A percentile compares a stretch with the other conserved stretches of the same genome.
These are phyloP conservation scores for Mesoligia furuncula DNA, from an alignment of 2,888 invertebrate genomes.

Conservation along the genomic window DNA sequence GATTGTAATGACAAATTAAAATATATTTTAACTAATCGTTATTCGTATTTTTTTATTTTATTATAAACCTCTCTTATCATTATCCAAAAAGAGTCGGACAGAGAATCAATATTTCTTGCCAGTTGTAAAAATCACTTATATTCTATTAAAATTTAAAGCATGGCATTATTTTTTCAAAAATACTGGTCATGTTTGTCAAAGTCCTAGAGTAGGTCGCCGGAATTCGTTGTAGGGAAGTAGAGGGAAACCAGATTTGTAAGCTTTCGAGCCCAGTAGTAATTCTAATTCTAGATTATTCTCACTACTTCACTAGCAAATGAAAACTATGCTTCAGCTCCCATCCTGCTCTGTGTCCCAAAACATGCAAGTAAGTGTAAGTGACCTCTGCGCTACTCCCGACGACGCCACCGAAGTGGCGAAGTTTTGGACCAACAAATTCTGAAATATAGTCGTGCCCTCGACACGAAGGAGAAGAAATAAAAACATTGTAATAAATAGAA, in stretches of 20 bases:
- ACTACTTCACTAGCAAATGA: background rate
- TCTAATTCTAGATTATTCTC: background rate
- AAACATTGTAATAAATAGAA: conserved; percentile 57
- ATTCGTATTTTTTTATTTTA: background rate
- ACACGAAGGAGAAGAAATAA: conserved; percentile 5
- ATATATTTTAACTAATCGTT: conserved; percentile 13
- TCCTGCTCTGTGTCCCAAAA: background rate
- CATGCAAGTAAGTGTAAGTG: background rate
- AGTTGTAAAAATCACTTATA: background rate
- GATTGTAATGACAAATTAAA: conserved; percentile 22
- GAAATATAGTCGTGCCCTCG: background rate
- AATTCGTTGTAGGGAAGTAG: background rate
- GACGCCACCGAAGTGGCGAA: background rate
- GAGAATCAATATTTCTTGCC: background rate
- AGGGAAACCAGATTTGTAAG: background rate
- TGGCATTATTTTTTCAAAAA: background rate
- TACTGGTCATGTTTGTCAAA: background rate
- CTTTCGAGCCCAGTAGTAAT: background rate
- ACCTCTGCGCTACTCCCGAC: background rate
- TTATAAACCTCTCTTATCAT: background rate
- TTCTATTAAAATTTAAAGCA: background rate
- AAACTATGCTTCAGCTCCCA: background rate
- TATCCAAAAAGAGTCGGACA: background rate
- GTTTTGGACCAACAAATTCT: background rate
- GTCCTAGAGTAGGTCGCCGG: too few relatives aligned